phyloP scores from a whole-genome alignment of 2,797 vertebrate species.

The Acrocephalus scirpaceus region DNA sequence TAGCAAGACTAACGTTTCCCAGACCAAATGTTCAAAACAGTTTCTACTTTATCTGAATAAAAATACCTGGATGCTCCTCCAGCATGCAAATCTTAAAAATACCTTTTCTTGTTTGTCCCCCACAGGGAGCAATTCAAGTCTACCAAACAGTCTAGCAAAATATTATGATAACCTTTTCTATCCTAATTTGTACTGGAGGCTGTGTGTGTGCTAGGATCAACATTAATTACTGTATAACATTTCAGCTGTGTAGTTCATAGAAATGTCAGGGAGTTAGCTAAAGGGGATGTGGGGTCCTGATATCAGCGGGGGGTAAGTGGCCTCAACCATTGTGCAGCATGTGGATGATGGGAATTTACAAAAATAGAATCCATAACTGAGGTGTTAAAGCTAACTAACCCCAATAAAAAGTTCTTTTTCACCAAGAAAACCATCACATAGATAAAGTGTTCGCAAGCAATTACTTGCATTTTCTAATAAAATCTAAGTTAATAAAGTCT shows the following conservation, averaged over 20 bases:
- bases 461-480: constrained; percentile 61
- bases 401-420: constrained; percentile 65
- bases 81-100: constrained; percentile 68
- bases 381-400: constrained; percentile 65
- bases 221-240: constrained; percentile 90
- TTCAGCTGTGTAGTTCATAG: constrained; percentile 84
- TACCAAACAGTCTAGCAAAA: constrained; percentile 86
- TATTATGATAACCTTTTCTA: constrained; percentile 94
- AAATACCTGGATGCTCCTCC: constrained; percentile 50
- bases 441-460: constrained; percentile 15
- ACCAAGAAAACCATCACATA: neutral
- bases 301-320: constrained; percentile 60
- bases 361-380: constrained; percentile 70
- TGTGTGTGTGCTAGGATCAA: constrained; percentile 85
- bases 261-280: constrained; percentile 84
- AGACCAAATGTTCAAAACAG: neutral
- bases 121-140: constrained; percentile 82
- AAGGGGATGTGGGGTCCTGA: constrained; percentile 75
- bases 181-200: constrained; percentile 88
- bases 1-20: constrained; percentile 12
- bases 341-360: constrained; percentile 68
- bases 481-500: constrained; percentile 73
- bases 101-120: constrained; percentile 78
- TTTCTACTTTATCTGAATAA: constrained; percentile 20
- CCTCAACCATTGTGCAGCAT: constrained; percentile 63